These are phyloP conservation scores for Callimorpha dominula DNA, from an alignment of 2,888 invertebrate species.

Conservation along the genomic window DNA sequence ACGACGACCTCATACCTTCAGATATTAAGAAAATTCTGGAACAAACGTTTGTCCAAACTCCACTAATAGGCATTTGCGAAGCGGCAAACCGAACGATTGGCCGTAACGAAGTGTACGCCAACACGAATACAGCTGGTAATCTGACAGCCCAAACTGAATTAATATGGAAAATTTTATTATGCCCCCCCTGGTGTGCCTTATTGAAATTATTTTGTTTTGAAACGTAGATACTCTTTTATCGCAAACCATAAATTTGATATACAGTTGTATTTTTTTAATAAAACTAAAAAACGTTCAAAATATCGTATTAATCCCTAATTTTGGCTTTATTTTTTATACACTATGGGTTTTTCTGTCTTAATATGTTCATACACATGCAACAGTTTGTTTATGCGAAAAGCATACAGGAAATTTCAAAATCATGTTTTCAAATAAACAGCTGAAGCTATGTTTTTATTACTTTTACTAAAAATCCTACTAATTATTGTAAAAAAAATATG, in stretches of 20 bases:
- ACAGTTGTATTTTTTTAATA: neutral
- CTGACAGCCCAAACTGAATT: conserved; percentile 42
- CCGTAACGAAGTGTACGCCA: conserved; percentile 38
- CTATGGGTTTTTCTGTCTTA: too few relatives aligned
- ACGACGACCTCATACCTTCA: neutral
- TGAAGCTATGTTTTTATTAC: too few relatives aligned
- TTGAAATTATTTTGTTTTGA: neutral
- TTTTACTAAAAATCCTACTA: too few relatives aligned
- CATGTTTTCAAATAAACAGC: too few relatives aligned
- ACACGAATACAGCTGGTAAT: conserved; percentile 26
- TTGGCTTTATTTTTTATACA: too few relatives aligned
- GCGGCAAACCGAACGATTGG: conserved; percentile 29
- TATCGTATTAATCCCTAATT: too few relatives aligned
- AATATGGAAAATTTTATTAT: conserved; percentile 44
- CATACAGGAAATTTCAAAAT: too few relatives aligned
- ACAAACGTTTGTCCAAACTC: conserved; percentile 17
- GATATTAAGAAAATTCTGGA: conserved; percentile 17
- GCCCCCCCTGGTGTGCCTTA: neutral
- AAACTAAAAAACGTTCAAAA: too few relatives aligned
- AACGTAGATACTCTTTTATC: neutral
- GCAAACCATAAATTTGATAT: neutral
- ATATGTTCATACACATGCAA: too few relatives aligned
- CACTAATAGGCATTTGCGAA: conserved; percentile 23
- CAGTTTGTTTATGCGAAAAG: too few relatives aligned
- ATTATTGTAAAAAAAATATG: too few relatives aligned